Base-by-base conservation (phyloP, 1,140 invertebrate genomes). In the Phocides pigmalion region DNA sequence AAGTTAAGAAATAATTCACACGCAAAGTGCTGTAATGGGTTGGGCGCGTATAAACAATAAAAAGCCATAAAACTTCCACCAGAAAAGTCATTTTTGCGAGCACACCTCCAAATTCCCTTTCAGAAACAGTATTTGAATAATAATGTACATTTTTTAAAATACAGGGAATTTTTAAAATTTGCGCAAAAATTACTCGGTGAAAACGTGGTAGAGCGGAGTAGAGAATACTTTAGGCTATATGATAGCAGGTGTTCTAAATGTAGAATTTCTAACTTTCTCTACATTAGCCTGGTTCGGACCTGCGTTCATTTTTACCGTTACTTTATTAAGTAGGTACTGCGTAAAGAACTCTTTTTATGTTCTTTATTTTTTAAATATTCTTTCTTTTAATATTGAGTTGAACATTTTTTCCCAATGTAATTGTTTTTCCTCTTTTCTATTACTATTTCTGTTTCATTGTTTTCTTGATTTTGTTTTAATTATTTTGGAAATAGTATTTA, bases 1-100 rank as follows among this genome's bases (percentile, higher is more conserved):
- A 69, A 79, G 69, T 80, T 81, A 70, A 70, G 76, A 74, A 82
- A 85, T 86, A 86, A 84, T 79, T 86, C 83, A 86, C 78, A 70
- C 70, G 50, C 66, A 76, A 77, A 86, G 76, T 71, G 62, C 65
- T 66, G 63, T 76, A 70, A 79, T 77, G 80, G 80, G 62, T 62
- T 65, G 58, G 58, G 51, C 65, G 77, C 68, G 28, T 3, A 79
- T 82, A 82, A 82, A 86, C 83, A 84, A 84, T 86, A 82, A 84
- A 82, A 84, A 69, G 70, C 74, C 69, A 82, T 84, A 82, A 84
- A 81, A 79, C 68, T 79, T 72, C 53, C 59, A 46, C 22, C 20
- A 46, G 50, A 63, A 70, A 74, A 69, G 72, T 77, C 64, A 72
- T 77, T 73, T 69, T 66, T 8, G 15, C 58, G 54, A 47, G 22